A percentile compares a stretch with the other conserved stretches of the same genome.
Conservation (phyloP, 2,113 vertebrate genomes). For the Baryphthengus martii region DNA sequence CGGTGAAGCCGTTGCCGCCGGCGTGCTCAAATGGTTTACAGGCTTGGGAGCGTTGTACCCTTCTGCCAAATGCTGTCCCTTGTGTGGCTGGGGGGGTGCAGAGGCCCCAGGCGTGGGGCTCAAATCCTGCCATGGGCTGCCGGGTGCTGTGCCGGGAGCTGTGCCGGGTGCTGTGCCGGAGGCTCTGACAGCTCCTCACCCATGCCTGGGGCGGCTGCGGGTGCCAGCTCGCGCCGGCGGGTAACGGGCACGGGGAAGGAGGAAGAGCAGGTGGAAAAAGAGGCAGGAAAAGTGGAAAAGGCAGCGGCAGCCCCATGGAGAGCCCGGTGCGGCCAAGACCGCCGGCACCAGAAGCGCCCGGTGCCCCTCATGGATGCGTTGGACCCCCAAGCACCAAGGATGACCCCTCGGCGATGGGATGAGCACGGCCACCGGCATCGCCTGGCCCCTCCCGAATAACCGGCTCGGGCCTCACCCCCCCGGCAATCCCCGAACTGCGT, state of each 20-base stretch:
- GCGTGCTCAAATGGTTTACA: neutral
- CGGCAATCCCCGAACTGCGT: neutral
- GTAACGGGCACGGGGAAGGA: neutral
- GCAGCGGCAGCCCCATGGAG: neutral
- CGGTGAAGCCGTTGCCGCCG: neutral
- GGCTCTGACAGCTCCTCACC: neutral
- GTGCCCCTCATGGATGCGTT: neutral
- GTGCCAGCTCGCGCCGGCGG: neutral
- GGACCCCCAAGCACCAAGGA: neutral
- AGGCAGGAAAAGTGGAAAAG: neutral
- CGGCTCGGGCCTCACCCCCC: neutral
- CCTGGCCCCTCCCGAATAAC: neutral
- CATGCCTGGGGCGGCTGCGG: neutral
- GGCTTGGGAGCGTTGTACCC: neutral
- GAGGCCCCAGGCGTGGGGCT: neutral
- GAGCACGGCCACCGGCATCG: accelerated
- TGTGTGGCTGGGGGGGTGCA: neutral
- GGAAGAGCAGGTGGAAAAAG: neutral
- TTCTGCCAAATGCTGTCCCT: neutral
- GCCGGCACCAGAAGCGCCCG: neutral
- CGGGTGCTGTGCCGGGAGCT: neutral
- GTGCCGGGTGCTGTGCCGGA: neutral
- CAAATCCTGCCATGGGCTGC: neutral
- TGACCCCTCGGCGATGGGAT: neutral
- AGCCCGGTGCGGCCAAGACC: neutral